These are phyloP conservation scores for Therioaphis trifolii DNA, from an alignment of 2,888 invertebrate species.

Conservation along the genomic window DNA sequence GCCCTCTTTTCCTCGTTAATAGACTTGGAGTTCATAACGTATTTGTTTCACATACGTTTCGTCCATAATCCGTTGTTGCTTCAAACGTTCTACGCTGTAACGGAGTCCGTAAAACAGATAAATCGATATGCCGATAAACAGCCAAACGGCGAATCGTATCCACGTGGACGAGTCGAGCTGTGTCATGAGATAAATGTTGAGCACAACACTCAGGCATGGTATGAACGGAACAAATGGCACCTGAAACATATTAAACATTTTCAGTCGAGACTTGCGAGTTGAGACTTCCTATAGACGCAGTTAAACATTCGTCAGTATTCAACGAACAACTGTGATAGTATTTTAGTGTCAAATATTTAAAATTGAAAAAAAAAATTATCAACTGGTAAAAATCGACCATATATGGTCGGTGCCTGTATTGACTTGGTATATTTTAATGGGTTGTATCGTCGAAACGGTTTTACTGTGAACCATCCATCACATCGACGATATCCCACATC, in stretches of 20 bases:
- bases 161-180: slow-evolving; percentile 82
- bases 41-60: slow-evolving; percentile 50
- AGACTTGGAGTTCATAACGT: slow-evolving; percentile 44
- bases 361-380: too few relatives aligned
- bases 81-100: slow-evolving; percentile 73
- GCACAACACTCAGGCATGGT: slow-evolving; percentile 83
- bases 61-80: background rate
- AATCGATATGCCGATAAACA: slow-evolving; percentile 83
- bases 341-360: too few relatives aligned
- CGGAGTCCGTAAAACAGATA: slow-evolving; percentile 88
- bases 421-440: too few relatives aligned
- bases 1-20: background rate
- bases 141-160: slow-evolving; percentile 86
- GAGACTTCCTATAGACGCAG: too few relatives aligned
- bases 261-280: too few relatives aligned
- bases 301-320: too few relatives aligned
- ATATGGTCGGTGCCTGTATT: too few relatives aligned
- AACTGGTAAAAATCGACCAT: too few relatives aligned
- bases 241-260: slow-evolving; percentile 50
- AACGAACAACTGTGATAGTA: too few relatives aligned
- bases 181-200: slow-evolving; percentile 88
- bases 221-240: slow-evolving; percentile 87
- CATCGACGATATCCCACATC: too few relatives aligned
- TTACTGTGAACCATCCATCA: too few relatives aligned
- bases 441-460: too few relatives aligned